Conservation (phyloP, 1,140 invertebrate species). For the Lamellibrachia luymesi region DNA sequence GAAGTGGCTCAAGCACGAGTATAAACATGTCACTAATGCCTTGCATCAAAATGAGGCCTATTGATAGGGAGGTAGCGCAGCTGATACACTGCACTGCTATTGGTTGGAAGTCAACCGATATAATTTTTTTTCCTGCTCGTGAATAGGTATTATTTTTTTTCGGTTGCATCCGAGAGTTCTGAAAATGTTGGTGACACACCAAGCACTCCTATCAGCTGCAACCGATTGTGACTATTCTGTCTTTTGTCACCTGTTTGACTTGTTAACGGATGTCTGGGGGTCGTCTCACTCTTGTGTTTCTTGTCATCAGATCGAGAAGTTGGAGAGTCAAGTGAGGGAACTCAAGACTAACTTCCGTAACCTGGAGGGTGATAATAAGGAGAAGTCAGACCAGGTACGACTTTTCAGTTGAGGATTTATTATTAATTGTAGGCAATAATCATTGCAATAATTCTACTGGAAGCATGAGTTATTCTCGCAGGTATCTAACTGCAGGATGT, state of each 20-base stretch:
- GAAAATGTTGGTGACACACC: no score
- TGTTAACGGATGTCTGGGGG: not conserved
- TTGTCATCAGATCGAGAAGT: conserved; percentile 44
- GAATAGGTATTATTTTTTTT: no score
- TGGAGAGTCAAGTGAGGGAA: conserved; percentile 42
- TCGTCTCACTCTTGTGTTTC: not conserved
- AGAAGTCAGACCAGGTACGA: conserved; percentile 31
- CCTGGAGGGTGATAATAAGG: conserved; percentile 30
- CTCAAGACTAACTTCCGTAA: conserved; percentile 43
- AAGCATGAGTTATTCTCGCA: not conserved
- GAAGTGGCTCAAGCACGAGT: no score
- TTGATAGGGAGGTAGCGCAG: no score
- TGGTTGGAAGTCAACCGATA: no score
- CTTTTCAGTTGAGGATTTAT: not conserved
- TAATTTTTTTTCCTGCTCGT: no score
- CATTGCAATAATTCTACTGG: not conserved
- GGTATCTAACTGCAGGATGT: not conserved
- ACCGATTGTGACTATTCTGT: not conserved
- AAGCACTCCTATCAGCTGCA: no score
- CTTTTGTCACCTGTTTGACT: not conserved
- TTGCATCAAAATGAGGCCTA: no score
- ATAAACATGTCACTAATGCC: no score
- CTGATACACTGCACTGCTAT: no score
- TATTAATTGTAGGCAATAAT: not conserved
- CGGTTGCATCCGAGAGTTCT: no score